Evolutionary conservation across 2,888 invertebrate species (phyloP), one percentile per base, ranked within the genome.

Genomic region (Cecidostiba fungosa): DNA sequence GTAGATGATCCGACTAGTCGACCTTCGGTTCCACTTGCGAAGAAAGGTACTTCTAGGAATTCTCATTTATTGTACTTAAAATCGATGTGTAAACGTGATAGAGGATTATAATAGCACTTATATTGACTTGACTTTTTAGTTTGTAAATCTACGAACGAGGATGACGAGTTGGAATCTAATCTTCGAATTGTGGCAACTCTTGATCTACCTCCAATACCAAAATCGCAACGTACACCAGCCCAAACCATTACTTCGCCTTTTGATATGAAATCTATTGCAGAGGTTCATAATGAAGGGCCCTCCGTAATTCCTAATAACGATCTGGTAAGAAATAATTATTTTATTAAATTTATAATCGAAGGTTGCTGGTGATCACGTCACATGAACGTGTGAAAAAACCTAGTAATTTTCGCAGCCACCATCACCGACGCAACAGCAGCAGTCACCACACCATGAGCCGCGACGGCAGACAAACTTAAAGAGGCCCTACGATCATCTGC

Each of bases 11-110:
- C 59, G 3, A 59, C 74, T 12, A 80, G 12, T 39, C 26, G 23
- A 26, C 16, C 43, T 26, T 54, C 54, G 8, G 47, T 62, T 59
- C 70, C 81, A 8, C 32, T 78, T 14, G 32, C 85, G 50, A 81
- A 84, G 10, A 87, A 83, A 69, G 50, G 87, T 87, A 78, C 29
- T 26, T n/a, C 6, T 43, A 62, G 54, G 6, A 74, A 14, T 59
- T 69, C 19, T 54, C 6, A 1, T 16, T 66, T 5, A 23, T 32
- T 16, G 50, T 50, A 50, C 4, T 19, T 50, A 0, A 19, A 32
- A 14, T 3, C 29, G 3, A 39, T 39, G 3, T 32, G n/a, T 36
- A 59, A n/a, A 36, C 19, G 59, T n/a, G 2, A 77, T 29, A 77
- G 32, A 77, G 32, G n/a, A 59, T n/a, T 19, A 54, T 59, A 10